Evolutionary conservation across 2,797 vertebrate species (phyloP).

Genomic region (Enteromius treurensis): DNA sequence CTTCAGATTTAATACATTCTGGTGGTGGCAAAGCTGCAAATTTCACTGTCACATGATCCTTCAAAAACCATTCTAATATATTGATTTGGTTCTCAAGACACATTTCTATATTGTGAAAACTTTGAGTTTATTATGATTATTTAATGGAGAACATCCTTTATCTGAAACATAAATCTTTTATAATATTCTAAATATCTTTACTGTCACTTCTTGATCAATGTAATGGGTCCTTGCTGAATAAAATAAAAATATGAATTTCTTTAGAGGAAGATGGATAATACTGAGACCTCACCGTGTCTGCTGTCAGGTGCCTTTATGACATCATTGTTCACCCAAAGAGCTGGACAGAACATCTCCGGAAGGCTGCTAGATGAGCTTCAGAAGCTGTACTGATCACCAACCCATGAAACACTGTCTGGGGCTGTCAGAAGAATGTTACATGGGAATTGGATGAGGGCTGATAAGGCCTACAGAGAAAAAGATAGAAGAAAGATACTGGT

Average conservation of each 20-base stretch:
- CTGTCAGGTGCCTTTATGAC: slow-evolving; percentile 1
- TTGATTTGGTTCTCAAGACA: neutral
- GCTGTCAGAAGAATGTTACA: slow-evolving; percentile 24
- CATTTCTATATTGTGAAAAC: neutral
- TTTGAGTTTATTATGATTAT: neutral
- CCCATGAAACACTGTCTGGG: slow-evolving; percentile 27
- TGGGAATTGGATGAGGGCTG: neutral
- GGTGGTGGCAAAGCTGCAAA: neutral
- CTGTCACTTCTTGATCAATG: neutral
- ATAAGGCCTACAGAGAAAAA: neutral
- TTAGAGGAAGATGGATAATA: neutral
- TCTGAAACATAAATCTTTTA: no score
- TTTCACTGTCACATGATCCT: no score
- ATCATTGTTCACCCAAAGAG: neutral
- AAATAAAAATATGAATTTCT: neutral
- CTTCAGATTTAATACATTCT: no score
- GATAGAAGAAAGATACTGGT: neutral
- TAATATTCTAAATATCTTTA: neutral
- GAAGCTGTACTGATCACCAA: slow-evolving; percentile 48
- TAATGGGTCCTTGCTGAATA: neutral
- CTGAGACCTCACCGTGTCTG: neutral
- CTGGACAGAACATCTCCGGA: slow-evolving; percentile 16
- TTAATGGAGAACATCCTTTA: no score
- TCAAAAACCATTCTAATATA: neutral
- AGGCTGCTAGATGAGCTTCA: neutral